Base-by-base conservation (phyloP, 1,140 invertebrate species). In the Eupeodes corollae region DNA sequence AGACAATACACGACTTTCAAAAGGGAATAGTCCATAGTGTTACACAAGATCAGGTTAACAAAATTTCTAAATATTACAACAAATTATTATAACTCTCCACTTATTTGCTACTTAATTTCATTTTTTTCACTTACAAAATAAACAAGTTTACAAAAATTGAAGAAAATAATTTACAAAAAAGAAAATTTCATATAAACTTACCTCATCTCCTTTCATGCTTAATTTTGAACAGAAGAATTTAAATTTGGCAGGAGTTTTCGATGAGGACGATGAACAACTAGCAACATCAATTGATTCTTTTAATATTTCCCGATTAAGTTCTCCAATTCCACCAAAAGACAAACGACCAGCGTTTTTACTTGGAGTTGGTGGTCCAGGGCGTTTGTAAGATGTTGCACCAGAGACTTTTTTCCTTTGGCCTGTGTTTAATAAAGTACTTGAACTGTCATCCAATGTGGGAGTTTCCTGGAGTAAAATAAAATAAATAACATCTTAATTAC, bases 291-390 rank as follows among this genome's bases (percentile, higher is more conserved):
- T 47, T 2, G 41, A 56, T 39, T 68, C 66, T n/a, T 56, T 56
- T 15, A 68, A 33, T 18, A 67, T 59, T 44, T 68, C 63, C 0
- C 61, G 51, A 10, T 54, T 46, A 5, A 59, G 56, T 18, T 67
- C 65, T 13, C 55, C 58, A 40, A 51, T 56, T 73, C 77, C 67
- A 74, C 77, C 54, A 73, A 70, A 51, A 3, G 83, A 86, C 11
- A 79, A 58, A 50, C 83, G 71, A 1, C 83, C 82, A n/a, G 83
- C 83, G 63, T 86, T 81, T 69, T 86, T 87, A 67, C 83, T 86
- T 3, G 85, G 86, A 8, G 86, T 89, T 12, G 85, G 85, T 39
- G 85, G 86, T 6, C 85, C 86, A 1, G 86, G 86, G 63, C 79
- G 83, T 70, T 87, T 86, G 62, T 89, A 88, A 1, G 82, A 78